Evolutionary conservation across 2,797 vertebrate genomes (phyloP), one percentile per base, ranked within the genome.

Genomic region (Phoeniculus purpureus): DNA sequence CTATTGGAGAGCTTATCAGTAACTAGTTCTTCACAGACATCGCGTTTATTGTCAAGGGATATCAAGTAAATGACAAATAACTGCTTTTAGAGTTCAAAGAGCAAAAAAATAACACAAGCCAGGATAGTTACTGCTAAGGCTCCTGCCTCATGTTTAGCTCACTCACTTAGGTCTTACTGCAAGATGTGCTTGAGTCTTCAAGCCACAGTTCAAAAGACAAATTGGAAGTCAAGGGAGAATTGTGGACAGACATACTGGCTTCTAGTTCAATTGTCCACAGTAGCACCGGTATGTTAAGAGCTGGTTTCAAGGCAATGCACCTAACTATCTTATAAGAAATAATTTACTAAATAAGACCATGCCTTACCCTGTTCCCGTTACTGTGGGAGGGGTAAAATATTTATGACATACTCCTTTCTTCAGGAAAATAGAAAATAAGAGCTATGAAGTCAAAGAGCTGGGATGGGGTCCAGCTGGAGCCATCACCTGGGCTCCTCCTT

Each of bases 21-120:
- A 94, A 61, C 81, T 85, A 58, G 74, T 88, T 96, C 89, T 74
- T 91, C 92, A 58, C 55, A 92, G 90, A 77, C 91, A 92, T 91
- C 70, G 59, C 91, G 90, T 91, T 76, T 90, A 87, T 89, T 88
- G 93, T 94, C 95, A 94, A 86, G 70, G 50, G 76, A 83, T 87
- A 93, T 92, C 91, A 94, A 96, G 95, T 88, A 92, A 95, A 96
- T 86, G 85, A 67, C 86, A 96, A 92, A 93, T 87, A 96, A 91
- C 93, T 91, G 73, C 75, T 90, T 94, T 95, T 88, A 88, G 94
- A 95, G 92, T 95, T 87, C 84, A 96, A 95, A 94, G 92, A 94
- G 84, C 74, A 92, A 86, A 94, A 95, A 95, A 95, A 93, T 89
- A 82, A 82, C 40, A 70, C 79, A 94, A 95, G 43, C 59, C 74